Percentiles rank a stretch among this genome's conserved stretches.
Evolutionary conservation across 2,797 vertebrate genomes (phyloP).

Genomic region (Schizopygopsis malacanthus): DNA sequence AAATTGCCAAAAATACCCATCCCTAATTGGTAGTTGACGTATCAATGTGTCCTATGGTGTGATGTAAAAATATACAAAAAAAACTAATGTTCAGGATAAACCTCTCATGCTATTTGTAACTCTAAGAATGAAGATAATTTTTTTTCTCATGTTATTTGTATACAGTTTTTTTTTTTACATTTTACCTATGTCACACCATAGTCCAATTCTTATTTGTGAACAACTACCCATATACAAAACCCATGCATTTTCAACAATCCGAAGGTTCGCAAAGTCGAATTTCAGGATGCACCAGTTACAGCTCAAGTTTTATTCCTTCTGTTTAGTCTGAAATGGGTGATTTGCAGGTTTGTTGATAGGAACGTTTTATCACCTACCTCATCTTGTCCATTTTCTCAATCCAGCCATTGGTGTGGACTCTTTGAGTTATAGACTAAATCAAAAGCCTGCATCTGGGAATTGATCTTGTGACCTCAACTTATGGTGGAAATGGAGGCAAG

Average conservation of each 20-base stretch:
- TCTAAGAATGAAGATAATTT: no score
- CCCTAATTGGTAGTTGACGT: no score
- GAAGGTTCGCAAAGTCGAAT: not conserved
- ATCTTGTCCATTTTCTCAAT: slow-evolving; percentile 45
- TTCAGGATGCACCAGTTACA: slow-evolving; percentile 4
- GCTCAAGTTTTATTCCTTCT: not conserved
- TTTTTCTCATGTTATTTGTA: no score
- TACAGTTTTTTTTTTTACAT: no score
- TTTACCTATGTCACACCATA: no score
- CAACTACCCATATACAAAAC: not conserved
- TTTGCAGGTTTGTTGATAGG: slow-evolving; percentile 19
- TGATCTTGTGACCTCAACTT: slow-evolving; percentile 50
- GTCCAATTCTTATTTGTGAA: no score
- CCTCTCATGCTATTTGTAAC: no score
- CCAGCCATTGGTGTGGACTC: slow-evolving; percentile 39
- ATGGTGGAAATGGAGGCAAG: slow-evolving; percentile 19
- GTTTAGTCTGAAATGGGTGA: slow-evolving; percentile 7
- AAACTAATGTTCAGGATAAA: no score
- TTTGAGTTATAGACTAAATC: slow-evolving; percentile 44
- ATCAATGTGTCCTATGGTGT: no score
- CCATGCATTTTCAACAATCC: not conserved
- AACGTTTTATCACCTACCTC: slow-evolving; percentile 31
- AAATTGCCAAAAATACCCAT: no score
- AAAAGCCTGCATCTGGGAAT: slow-evolving; percentile 47
- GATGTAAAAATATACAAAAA: no score